phyloP scores from a whole-genome alignment of 2,888 invertebrate genomes.

The Andrena marginata region DNA sequence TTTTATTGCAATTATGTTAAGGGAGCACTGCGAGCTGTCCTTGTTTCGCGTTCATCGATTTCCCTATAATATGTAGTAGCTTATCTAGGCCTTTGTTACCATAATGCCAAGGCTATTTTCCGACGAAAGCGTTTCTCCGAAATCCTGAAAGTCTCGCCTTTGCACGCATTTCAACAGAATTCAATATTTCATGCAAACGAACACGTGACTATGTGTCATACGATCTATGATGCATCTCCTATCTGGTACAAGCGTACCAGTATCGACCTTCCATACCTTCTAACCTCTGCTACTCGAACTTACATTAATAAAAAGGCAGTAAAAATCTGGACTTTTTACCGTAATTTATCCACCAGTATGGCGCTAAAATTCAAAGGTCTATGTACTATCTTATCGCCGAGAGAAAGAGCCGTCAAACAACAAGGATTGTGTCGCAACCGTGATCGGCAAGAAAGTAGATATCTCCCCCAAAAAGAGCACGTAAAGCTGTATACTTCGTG shows the following conservation, averaged over 20 bases:
- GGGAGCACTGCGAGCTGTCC: background rate
- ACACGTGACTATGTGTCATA: background rate
- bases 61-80: slow-evolving; percentile 1
- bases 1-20: background rate
- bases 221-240: background rate
- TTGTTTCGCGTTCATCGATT: slow-evolving; percentile 34
- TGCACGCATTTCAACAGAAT: background rate
- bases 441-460: background rate
- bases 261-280: background rate
- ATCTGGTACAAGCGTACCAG: background rate
- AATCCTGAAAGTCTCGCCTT: background rate
- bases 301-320: too few species aligned
- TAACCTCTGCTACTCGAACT: background rate
- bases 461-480: background rate
- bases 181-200: background rate
- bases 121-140: background rate
- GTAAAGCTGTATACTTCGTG: background rate
- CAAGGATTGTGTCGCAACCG: background rate
- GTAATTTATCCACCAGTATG: too few species aligned
- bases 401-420: background rate
- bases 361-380: too few species aligned
- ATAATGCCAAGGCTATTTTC: slow-evolving; percentile 22
- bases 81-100: slow-evolving; percentile 3
- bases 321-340: too few species aligned
- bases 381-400: slow-evolving; percentile 20